A percentile compares a stretch with the other conserved stretches of the same genome.
Evolutionary conservation across 2,113 vertebrate genomes (phyloP).

Genomic region (Lycaon pictus): DNA sequence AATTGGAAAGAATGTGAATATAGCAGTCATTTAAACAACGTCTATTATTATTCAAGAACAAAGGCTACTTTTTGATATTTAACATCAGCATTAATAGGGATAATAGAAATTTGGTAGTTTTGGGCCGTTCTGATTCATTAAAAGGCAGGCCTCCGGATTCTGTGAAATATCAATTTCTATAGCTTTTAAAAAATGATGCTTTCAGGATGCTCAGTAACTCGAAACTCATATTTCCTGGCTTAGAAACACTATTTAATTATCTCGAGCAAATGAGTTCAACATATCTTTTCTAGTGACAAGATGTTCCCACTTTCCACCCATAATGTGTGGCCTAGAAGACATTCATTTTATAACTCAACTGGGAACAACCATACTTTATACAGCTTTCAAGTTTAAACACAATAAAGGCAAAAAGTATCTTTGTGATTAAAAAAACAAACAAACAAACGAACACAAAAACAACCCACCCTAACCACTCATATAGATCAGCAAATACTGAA

Average conservation of each 20-base stretch:
- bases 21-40: not conserved
- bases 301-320: slow-evolving; percentile 24
- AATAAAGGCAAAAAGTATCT: slow-evolving; percentile 44
- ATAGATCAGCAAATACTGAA: slow-evolving; percentile 20
- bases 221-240: slow-evolving; percentile 24
- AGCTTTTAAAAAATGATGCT: slow-evolving; percentile 39
- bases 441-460: not conserved
- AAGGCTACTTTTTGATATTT: slow-evolving; percentile 51
- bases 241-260: slow-evolving; percentile 66
- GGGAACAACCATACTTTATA: not conserved
- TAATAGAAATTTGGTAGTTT: not conserved
- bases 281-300: slow-evolving; percentile 60
- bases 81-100: not conserved
- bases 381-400: slow-evolving; percentile 52
- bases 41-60: slow-evolving; percentile 49
- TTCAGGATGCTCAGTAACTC: slow-evolving; percentile 43
- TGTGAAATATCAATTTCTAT: not conserved
- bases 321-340: not conserved
- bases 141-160: not conserved
- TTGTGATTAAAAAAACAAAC: not conserved
- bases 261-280: slow-evolving; percentile 45
- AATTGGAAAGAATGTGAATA: slow-evolving; percentile 44
- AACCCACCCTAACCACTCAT: not conserved
- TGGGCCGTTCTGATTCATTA: not conserved
- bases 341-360: slow-evolving; percentile 21